A percentile compares a stretch with the other conserved stretches of the same genome.
These are phyloP conservation scores for Archaeoteleia sp. DNA, from an alignment of 2,888 invertebrate genomes.

Conservation along the genomic window DNA sequence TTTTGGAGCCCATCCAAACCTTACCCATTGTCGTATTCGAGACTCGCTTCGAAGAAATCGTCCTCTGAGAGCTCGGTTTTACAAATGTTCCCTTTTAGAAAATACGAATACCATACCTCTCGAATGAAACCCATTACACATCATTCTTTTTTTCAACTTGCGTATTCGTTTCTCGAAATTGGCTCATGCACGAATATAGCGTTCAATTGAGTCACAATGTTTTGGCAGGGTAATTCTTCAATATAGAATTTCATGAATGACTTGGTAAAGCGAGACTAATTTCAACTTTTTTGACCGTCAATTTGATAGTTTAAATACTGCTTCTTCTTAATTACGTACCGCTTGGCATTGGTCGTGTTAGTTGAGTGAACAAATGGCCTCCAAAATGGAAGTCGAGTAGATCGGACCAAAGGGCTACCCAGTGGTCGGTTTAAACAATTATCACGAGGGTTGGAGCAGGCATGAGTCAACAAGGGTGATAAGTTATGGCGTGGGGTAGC, in stretches of 20 bases:
- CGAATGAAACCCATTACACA: too few relatives aligned
- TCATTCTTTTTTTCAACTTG: conserved; percentile 45
- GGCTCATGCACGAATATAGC: too few relatives aligned
- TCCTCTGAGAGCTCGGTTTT: conserved; percentile 60
- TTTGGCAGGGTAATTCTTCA: too few relatives aligned
- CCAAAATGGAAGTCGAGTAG: conserved; percentile 61
- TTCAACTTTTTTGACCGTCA: not conserved
- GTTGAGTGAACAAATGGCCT: conserved; percentile 59
- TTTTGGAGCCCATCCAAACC: conserved; percentile 73
- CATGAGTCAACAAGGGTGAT: conserved; percentile 70
- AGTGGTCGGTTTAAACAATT: conserved; percentile 74
- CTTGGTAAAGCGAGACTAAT: too few relatives aligned
- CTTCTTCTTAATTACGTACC: conserved; percentile 49
- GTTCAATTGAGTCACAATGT: too few relatives aligned
- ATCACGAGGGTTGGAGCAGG: conserved; percentile 70
- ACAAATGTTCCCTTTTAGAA: conserved; percentile 62
- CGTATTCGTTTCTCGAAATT: too few relatives aligned
- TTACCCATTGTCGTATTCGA: conserved; percentile 70
- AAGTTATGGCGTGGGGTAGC: conserved; percentile 71
- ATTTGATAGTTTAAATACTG: conserved; percentile 33
- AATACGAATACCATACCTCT: conserved; percentile 36
- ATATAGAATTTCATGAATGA: too few relatives aligned
- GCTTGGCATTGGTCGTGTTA: conserved; percentile 49
- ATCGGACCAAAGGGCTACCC: conserved; percentile 67
- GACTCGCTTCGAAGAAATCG: conserved; percentile 55